Percentiles rank a stretch among this genome's conserved stretches.
Evolutionary conservation across 92 coral and sea anemone species (phyloP).

Genomic region (Paragorgia papillata): DNA sequence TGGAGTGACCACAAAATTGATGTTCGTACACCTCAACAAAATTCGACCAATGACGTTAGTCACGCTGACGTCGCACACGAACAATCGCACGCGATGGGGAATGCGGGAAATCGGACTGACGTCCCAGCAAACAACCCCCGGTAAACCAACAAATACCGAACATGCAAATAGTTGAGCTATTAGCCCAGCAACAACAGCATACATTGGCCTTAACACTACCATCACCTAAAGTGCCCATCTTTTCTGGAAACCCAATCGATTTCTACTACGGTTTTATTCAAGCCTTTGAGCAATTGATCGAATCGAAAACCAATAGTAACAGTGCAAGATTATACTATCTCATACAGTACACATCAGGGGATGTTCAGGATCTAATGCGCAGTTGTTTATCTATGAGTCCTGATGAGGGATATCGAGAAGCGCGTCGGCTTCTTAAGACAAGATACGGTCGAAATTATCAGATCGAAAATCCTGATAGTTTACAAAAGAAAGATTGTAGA

Average conservation of each 20-base stretch:
- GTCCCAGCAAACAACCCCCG: not conserved
- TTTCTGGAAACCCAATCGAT: slow-evolving; percentile 51
- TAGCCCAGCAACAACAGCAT: slow-evolving; percentile 43
- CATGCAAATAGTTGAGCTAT: slow-evolving; percentile 28
- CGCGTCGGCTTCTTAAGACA: not conserved
- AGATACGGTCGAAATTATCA: slow-evolving; percentile 14
- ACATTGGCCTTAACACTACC: slow-evolving; percentile 31
- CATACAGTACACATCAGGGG: slow-evolving; percentile 17
- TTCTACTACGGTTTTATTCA: slow-evolving; percentile 56
- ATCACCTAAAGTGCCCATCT: not conserved
- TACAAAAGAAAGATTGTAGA: not conserved
- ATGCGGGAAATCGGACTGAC: slow-evolving; percentile 16
- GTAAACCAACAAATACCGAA: not conserved
- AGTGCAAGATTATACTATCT: too few species aligned
- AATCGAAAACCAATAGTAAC: too few species aligned
- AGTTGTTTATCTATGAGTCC: slow-evolving; percentile 28
- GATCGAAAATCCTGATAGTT: slow-evolving; percentile 26
- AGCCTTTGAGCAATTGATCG: slow-evolving; percentile 20
- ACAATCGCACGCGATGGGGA: slow-evolving; percentile 26
- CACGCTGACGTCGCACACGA: slow-evolving; percentile 10
- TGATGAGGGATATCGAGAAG: slow-evolving; percentile 4
- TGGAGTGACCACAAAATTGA: not conserved
- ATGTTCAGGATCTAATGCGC: slow-evolving; percentile 20
- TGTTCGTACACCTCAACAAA: not conserved
- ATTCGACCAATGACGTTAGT: slow-evolving; percentile 18